Conservation (phyloP, 2,113 vertebrate species). For the Apaloderma vittatum region DNA sequence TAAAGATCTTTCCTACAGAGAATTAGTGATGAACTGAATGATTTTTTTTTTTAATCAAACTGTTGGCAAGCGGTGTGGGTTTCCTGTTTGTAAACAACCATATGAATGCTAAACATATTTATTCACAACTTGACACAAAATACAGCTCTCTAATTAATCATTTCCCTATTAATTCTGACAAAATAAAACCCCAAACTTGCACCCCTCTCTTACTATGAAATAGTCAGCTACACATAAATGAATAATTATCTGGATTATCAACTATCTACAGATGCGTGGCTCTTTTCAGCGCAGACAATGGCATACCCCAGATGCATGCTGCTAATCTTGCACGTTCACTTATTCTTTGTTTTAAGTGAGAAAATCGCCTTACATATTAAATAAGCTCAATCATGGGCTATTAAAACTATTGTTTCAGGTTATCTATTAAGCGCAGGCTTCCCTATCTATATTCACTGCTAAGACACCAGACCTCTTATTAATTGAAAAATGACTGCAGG, state of each 20-base stretch:
- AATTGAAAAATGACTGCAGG: conserved; percentile 44
- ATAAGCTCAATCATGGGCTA: conserved; percentile 78
- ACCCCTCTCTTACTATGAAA: conserved; percentile 50
- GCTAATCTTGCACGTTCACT: conserved; percentile 81
- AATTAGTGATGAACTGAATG: conserved; percentile 71
- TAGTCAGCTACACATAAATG: conserved; percentile 72
- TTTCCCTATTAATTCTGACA: conserved; percentile 72
- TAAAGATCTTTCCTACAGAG: conserved; percentile 77
- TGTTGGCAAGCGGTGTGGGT: conserved; percentile 68
- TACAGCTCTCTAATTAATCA: conserved; percentile 81
- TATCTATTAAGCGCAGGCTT: conserved; percentile 85
- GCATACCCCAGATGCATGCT: conserved; percentile 62
- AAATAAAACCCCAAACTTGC: conserved; percentile 67
- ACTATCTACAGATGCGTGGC: conserved; percentile 80
- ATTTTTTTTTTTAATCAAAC: conserved; percentile 75
- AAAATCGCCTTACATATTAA: conserved; percentile 82
- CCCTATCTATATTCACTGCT: conserved; percentile 52
- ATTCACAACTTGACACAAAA: conserved; percentile 80
- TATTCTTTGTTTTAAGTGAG: conserved; percentile 82
- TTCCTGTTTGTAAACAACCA: conserved; percentile 80
- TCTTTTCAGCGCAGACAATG: conserved; percentile 80
- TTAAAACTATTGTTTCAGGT: conserved; percentile 86
- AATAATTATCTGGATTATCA: conserved; percentile 83
- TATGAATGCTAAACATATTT: conserved; percentile 78
- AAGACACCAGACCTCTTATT: conserved; percentile 38